A percentile compares a stretch with the other conserved stretches of the same genome.
phyloP scores from a whole-genome alignment of 2,797 vertebrate species.

The Tragopan temminckii region DNA sequence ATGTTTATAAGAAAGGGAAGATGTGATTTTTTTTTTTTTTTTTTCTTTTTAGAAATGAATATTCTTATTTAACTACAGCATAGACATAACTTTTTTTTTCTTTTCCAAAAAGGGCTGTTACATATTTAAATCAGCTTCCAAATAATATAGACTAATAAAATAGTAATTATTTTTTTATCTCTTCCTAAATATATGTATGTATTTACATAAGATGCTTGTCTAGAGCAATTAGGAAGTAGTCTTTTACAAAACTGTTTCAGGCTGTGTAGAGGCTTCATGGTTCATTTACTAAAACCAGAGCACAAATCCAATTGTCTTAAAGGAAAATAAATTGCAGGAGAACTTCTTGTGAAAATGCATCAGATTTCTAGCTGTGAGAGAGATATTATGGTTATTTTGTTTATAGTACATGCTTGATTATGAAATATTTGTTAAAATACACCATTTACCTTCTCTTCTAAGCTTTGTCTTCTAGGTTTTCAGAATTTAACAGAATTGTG shows the following conservation, averaged over 20 bases:
- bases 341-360: not conserved
- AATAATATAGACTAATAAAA: not conserved
- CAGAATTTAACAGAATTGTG: not conserved
- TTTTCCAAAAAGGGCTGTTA: not conserved
- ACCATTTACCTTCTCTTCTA: fast-evolving
- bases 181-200: not conserved
- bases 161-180: not conserved
- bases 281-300: not conserved
- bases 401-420: not conserved
- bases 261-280: not conserved
- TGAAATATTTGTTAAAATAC: not conserved
- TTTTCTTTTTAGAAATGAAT: not conserved
- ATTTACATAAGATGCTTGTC: not conserved
- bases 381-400: not conserved
- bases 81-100: too few relatives aligned
- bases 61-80: not conserved
- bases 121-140: not conserved
- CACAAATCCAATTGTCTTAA: not conserved
- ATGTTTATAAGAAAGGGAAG: not conserved
- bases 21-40: not conserved
- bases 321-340: not conserved
- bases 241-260: not conserved
- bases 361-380: not conserved
- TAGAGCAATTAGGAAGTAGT: not conserved
- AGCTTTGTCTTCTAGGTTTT: not conserved